Evolutionary conservation across 2,797 vertebrate genomes (phyloP).

Genomic region (Scarus forsteni): DNA sequence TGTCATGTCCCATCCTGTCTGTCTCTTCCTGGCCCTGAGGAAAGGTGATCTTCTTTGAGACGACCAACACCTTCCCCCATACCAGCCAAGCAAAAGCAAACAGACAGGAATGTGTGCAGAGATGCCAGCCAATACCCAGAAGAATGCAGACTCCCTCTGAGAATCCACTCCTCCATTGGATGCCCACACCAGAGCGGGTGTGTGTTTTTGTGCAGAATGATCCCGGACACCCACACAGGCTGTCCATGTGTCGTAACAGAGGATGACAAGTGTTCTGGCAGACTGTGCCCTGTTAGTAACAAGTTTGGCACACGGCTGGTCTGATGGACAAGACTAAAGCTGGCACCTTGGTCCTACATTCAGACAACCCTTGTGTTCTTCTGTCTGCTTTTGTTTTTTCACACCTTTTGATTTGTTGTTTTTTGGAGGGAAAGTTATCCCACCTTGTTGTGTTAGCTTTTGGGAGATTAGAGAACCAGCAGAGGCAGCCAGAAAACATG

Average conservation of each 20-base stretch:
- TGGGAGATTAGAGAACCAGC: conserved; percentile 18
- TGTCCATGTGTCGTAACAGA: conserved; percentile 41
- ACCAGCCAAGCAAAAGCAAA: conserved; percentile 41
- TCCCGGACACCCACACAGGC: conserved; percentile 46
- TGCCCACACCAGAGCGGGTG: conserved; percentile 37
- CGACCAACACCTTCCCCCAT: conserved; percentile 16
- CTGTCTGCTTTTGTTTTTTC: conserved; percentile 17
- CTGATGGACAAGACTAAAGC: conserved; percentile 25
- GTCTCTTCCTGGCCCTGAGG: conserved; percentile 15
- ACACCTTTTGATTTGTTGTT: conserved; percentile 24
- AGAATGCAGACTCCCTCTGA: conserved; percentile 41
- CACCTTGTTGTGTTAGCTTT: conserved; percentile 21
- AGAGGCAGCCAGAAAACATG: conserved; percentile 23
- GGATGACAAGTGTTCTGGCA: conserved; percentile 64
- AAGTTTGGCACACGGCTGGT: conserved; percentile 27
- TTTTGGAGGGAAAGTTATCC: neutral
- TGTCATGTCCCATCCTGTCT: conserved; percentile 19
- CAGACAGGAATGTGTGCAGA: conserved; percentile 27
- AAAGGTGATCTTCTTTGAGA: conserved; percentile 44
- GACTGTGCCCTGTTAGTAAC: conserved; percentile 31
- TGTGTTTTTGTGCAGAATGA: conserved; percentile 31
- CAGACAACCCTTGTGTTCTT: conserved; percentile 11
- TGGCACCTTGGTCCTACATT: conserved; percentile 18
- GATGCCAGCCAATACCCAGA: conserved; percentile 49
- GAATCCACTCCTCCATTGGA: conserved; percentile 26